These are phyloP conservation scores for Dynastes hyllus DNA, from an alignment of 2,888 invertebrate genomes.

Conservation along the genomic window DNA sequence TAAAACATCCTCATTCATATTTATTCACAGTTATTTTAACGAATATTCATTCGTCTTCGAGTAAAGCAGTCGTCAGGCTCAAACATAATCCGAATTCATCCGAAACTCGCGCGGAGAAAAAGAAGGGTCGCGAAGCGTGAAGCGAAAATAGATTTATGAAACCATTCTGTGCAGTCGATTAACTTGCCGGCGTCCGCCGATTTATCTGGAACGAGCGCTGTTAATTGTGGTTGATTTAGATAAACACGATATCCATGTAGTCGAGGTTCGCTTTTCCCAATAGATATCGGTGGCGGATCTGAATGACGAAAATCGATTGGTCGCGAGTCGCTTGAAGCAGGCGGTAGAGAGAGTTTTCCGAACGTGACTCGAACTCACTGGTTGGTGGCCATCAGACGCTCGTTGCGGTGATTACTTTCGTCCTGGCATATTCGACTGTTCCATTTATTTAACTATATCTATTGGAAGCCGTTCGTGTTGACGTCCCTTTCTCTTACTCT, in stretches of 20 bases:
- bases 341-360: conserved; percentile 17
- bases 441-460: conserved; percentile 31
- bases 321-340: neutral
- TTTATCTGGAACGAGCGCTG: conserved; percentile 46
- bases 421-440: conserved; percentile 19
- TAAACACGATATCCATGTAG: conserved; percentile 46
- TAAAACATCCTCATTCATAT: neutral
- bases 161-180: conserved; percentile 49
- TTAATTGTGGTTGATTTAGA: conserved; percentile 48
- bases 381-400: neutral
- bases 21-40: neutral
- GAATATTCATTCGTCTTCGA: neutral
- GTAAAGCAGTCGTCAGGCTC: conserved; percentile 1
- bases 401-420: conserved; percentile 13
- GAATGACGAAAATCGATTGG: conserved; percentile 39
- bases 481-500: conserved; percentile 11
- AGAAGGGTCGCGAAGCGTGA: conserved; percentile 38
- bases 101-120: conserved; percentile 19
- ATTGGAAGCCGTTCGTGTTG: neutral
- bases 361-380: conserved; percentile 14
- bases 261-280: conserved; percentile 35
- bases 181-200: conserved; percentile 47
- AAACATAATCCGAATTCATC: conserved; percentile 38
- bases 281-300: conserved; percentile 22
- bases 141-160: conserved; percentile 49